A percentile compares a stretch with the other conserved stretches of the same genome.
These are phyloP conservation scores for Creontiades dilutus DNA, from an alignment of 2,888 invertebrate species.

Conservation along the genomic window DNA sequence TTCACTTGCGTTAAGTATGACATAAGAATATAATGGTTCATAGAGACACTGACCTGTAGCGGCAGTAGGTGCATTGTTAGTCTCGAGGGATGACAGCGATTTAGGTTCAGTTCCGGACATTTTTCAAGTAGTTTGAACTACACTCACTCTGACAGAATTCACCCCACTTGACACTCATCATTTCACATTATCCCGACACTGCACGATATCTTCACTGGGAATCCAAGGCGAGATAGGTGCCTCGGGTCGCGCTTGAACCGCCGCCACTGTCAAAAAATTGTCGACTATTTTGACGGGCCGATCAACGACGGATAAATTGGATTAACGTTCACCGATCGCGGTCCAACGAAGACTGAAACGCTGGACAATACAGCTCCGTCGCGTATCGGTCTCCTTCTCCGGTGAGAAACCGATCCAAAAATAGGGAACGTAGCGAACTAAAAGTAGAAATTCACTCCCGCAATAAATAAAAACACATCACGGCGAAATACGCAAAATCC, in stretches of 20 bases:
- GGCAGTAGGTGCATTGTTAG: constrained; percentile 71
- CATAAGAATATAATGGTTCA: too few relatives aligned
- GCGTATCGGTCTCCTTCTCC: not conserved
- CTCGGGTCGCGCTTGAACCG: too few relatives aligned
- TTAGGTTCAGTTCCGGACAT: constrained; percentile 74
- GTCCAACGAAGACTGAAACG: too few relatives aligned
- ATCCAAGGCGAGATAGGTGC: not conserved
- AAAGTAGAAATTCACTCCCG: constrained; percentile 29
- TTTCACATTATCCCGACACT: constrained; percentile 67
- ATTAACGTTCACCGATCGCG: not conserved
- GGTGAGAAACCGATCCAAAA: constrained; percentile 44
- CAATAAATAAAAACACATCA: constrained; percentile 58
- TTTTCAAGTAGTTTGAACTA: constrained; percentile 71
- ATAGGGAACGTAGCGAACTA: constrained; percentile 29
- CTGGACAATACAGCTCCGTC: not conserved
- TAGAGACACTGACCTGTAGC: constrained; percentile 44
- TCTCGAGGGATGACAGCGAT: constrained; percentile 47
- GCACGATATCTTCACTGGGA: not conserved
- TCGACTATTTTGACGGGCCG: too few relatives aligned
- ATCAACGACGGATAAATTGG: not conserved
- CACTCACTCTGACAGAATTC: constrained; percentile 54
- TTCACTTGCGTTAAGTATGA: too few relatives aligned
- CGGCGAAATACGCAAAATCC: not conserved
- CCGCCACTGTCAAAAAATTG: too few relatives aligned
- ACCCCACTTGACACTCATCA: constrained; percentile 57